A percentile compares a stretch with the other conserved stretches of the same genome.
Conservation (phyloP, 2,797 vertebrate species). For the Sphaeramia orbicularis region DNA sequence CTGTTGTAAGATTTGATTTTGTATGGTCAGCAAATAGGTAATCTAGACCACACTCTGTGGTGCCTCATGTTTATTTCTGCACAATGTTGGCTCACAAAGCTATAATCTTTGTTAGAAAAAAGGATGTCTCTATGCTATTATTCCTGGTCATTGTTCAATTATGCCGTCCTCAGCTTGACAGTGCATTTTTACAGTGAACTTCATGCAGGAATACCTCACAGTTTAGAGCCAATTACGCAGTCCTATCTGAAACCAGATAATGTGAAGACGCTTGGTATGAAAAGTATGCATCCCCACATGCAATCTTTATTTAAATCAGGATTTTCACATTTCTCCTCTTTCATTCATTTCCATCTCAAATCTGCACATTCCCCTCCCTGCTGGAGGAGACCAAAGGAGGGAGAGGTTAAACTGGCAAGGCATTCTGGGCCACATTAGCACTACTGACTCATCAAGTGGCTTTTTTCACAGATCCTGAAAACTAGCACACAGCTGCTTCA, state of each 20-base stretch:
- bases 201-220: conserved; percentile 39
- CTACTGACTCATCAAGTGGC: conserved; percentile 21
- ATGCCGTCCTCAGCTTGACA: conserved; percentile 46
- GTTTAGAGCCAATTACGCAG: conserved; percentile 29
- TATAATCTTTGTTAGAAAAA: conserved; percentile 70
- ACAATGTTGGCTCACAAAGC: conserved; percentile 61
- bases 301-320: conserved; percentile 14
- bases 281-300: conserved; percentile 17
- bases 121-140: conserved; percentile 61
- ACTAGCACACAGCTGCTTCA: conserved; percentile 24
- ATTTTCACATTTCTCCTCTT: conserved; percentile 18
- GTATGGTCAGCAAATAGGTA: conserved; percentile 60
- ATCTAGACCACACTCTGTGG: conserved; percentile 61
- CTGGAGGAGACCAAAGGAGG: conserved; percentile 3
- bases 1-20: conserved; percentile 53
- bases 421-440: conserved; percentile 9
- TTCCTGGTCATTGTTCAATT: conserved; percentile 67
- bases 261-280: not conserved
- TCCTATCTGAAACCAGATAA: conserved; percentile 1
- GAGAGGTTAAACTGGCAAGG: conserved; percentile 32
- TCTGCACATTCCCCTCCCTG: conserved; percentile 20
- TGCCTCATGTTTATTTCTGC: conserved; percentile 59
- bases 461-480: conserved; percentile 10
- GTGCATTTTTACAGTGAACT: conserved; percentile 37
- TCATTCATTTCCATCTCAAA: conserved; percentile 20